Percentiles rank a stretch among this genome's conserved stretches.
These are phyloP conservation scores for Ariolimax columbianus DNA, from an alignment of 2,888 invertebrate genomes.

Conservation along the genomic window DNA sequence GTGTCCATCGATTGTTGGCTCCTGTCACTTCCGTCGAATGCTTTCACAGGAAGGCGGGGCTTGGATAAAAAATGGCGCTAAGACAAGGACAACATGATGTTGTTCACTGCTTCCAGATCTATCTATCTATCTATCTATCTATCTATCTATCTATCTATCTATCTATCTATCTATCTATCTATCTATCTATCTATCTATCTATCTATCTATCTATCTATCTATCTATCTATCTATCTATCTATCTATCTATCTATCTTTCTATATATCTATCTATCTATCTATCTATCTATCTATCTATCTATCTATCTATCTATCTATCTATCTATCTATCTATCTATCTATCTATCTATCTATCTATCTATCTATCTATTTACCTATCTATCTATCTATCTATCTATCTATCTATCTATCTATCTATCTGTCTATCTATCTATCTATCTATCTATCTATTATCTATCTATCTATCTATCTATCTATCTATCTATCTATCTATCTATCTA, in stretches of 20 bases:
- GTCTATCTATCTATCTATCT: too few relatives aligned
- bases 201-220: not conserved
- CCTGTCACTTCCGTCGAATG: not conserved
- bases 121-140: not conserved
- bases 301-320: slow-evolving; percentile 10
- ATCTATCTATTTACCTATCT: not conserved
- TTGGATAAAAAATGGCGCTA: not conserved
- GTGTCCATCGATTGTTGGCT: not conserved
- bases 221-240: not conserved
- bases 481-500: not conserved
- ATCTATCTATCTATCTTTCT: slow-evolving; percentile 8
- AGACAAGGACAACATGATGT: not conserved
- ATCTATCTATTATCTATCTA: too few relatives aligned
- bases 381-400: not conserved
- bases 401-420: slow-evolving; percentile 6
- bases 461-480: slow-evolving; percentile 22
- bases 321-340: not conserved
- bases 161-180: slow-evolving; percentile 7
- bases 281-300: not conserved
- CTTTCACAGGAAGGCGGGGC: not conserved
- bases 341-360: not conserved
- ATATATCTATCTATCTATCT: too few relatives aligned
- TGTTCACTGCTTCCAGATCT: not conserved
- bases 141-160: slow-evolving; percentile 10
- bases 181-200: slow-evolving; percentile 8